Evolutionary conservation across 37 sponge, comb jelly and placozoan genomes (phyloP).

Genomic region (Eunapius fragilis): DNA sequence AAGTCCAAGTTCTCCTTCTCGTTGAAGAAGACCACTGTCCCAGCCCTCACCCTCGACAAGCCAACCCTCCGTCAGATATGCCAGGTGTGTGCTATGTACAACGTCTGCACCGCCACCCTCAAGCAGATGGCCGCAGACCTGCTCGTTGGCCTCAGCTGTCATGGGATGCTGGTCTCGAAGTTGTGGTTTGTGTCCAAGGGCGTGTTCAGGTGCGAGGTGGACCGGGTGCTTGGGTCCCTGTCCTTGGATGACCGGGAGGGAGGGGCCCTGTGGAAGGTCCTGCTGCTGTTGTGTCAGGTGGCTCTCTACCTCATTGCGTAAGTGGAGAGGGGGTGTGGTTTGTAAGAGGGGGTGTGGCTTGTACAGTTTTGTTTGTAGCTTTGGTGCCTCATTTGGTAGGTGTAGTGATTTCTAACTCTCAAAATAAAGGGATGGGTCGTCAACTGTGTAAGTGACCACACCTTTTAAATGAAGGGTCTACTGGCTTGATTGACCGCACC

Average conservation of each 20-base stretch:
- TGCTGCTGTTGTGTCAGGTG: constrained; percentile 1
- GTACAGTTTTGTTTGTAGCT: too few relatives aligned
- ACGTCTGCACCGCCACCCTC: constrained; percentile 25
- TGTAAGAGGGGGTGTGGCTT: neutral
- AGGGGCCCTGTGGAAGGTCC: constrained; percentile 8
- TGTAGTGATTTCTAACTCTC: too few relatives aligned
- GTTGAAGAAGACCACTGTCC: neutral
- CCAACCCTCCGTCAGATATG: neutral
- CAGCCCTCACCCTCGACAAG: constrained; percentile 19
- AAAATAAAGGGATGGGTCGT: too few relatives aligned
- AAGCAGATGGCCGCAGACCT: constrained; percentile 46
- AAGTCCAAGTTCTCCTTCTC: constrained; percentile 13
- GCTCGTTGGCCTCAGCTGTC: constrained; percentile 71
- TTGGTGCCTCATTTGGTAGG: too few relatives aligned
- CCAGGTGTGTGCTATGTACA: constrained; percentile 33
- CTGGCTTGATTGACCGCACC: too few relatives aligned
- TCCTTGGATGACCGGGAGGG: constrained; percentile 2
- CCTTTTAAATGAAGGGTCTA: too few relatives aligned
- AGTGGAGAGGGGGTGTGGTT: neutral
- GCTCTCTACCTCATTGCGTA: too few relatives aligned
- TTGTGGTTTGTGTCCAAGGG: constrained; percentile 66
- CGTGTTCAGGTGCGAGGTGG: constrained; percentile 22
- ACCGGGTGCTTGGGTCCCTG: constrained; percentile 27
- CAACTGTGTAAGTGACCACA: too few relatives aligned
- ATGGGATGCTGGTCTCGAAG: constrained; percentile 55